Percentiles rank a stretch among this genome's conserved stretches.
Evolutionary conservation across 1,140 invertebrate species (phyloP).

Genomic region (Aricia agestis): DNA sequence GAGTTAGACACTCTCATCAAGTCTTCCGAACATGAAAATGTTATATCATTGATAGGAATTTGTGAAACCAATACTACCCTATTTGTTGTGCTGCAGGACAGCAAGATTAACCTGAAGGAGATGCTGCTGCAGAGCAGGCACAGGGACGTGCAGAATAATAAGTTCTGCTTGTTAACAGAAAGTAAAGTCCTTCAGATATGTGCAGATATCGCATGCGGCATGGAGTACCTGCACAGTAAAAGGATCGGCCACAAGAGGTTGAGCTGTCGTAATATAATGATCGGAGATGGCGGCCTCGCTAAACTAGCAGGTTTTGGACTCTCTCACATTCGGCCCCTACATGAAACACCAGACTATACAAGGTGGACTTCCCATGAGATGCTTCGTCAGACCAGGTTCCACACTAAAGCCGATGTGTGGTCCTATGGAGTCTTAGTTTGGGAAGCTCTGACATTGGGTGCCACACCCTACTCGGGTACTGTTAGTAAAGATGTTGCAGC

Average conservation of each 20-base stretch:
- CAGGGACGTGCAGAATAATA: slow-evolving; percentile 77
- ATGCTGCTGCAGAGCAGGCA: slow-evolving; percentile 80
- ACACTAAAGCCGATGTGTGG: slow-evolving; percentile 87
- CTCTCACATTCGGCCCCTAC: slow-evolving; percentile 65
- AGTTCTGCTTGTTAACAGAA: slow-evolving; percentile 80
- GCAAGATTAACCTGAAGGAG: slow-evolving; percentile 82
- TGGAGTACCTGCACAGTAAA: slow-evolving; percentile 80
- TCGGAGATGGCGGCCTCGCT: slow-evolving; percentile 78
- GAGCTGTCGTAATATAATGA: slow-evolving; percentile 81
- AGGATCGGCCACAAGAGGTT: slow-evolving; percentile 84
- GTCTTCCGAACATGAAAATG: slow-evolving; percentile 81
- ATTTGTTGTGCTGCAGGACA: slow-evolving; percentile 82
- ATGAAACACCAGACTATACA: slow-evolving; percentile 80
- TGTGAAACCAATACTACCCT: slow-evolving; percentile 85
- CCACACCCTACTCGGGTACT: slow-evolving; percentile 85
- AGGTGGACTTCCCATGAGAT: slow-evolving; percentile 88
- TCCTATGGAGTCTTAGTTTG: slow-evolving; percentile 88
- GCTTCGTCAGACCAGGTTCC: slow-evolving; percentile 80
- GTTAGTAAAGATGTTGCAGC: slow-evolving; percentile 82
- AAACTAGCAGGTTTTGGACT: slow-evolving; percentile 86
- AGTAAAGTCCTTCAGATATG: slow-evolving; percentile 77
- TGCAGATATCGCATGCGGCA: slow-evolving; percentile 79
- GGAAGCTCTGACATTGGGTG: slow-evolving; percentile 90
- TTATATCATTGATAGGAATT: slow-evolving; percentile 86
- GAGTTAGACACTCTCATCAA: slow-evolving; percentile 85